These are phyloP conservation scores for Laticauda colubrina DNA, from an alignment of 2,113 vertebrate species.

Conservation along the genomic window DNA sequence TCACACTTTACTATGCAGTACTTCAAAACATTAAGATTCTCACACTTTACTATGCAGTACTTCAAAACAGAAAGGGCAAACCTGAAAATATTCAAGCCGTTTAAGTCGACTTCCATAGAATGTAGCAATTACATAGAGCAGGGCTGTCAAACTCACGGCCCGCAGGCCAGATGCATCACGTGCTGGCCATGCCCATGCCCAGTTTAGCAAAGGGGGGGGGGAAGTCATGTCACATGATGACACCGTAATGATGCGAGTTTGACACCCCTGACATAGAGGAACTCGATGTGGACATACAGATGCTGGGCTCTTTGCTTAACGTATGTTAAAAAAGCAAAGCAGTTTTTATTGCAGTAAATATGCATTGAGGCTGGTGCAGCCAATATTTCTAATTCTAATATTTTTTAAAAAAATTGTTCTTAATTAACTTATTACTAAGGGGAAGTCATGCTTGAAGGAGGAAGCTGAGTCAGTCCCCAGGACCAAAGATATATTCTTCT, in stretches of 20 bases:
- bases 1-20: background rate
- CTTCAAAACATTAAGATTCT: background rate
- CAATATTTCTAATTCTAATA: background rate
- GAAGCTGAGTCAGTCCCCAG: background rate
- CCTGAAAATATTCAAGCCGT: constrained; percentile 12
- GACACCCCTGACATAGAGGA: background rate
- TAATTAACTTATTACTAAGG: constrained; percentile 9
- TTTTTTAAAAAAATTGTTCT: background rate
- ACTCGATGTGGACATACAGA: constrained; percentile 6
- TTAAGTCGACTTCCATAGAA: background rate
- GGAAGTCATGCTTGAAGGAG: background rate
- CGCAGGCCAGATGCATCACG: too few relatives aligned
- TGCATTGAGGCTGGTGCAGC: background rate
- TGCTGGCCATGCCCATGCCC: too few relatives aligned
- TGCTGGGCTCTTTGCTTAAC: constrained; percentile 10
- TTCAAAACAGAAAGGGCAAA: background rate
- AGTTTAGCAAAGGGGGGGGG: too few relatives aligned
- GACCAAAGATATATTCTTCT: background rate
- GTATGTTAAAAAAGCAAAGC: background rate
- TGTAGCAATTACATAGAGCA: background rate
- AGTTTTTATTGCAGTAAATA: background rate
- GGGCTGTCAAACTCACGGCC: too few relatives aligned
- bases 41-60: background rate
- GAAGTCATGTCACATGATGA: too few relatives aligned
- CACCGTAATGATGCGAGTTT: too few relatives aligned